phyloP scores from a whole-genome alignment of 35 echinoderm and acorn worm species.

The Hemicentrotus pulcherrimus region DNA sequence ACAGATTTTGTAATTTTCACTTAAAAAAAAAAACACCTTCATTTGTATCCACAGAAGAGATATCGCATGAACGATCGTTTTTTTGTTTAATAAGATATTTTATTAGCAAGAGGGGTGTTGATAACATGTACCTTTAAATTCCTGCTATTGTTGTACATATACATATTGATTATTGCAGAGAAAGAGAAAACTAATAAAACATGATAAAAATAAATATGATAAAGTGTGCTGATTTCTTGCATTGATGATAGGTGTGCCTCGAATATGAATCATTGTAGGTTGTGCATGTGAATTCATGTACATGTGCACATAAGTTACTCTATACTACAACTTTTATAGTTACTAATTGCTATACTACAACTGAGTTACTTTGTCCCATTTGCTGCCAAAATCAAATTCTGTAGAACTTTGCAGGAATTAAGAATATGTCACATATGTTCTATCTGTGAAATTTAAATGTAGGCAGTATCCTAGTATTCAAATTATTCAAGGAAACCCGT shows the following conservation, averaged over 20 bases:
- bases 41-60: conserved; percentile 4
- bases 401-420: no score
- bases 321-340: no score
- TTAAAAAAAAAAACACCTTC: background rate
- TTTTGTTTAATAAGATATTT: background rate
- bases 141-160: conserved; percentile 18
- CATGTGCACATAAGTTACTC: no score
- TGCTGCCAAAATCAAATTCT: no score
- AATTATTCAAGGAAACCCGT: no score
- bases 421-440: no score
- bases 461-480: no score
- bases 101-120: conserved; percentile 2
- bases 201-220: background rate
- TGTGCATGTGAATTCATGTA: background rate
- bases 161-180: conserved; percentile 13
- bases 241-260: background rate
- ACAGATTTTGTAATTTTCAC: background rate
- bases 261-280: background rate
- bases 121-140: background rate
- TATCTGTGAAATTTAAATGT: no score
- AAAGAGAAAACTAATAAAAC: conserved; percentile 14
- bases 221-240: background rate
- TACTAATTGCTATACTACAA: no score
- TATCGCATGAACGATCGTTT: background rate
- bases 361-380: no score